Evolutionary conservation across 2,888 invertebrate species (phyloP), one percentile per base, ranked within the genome.

Genomic region (Nyleta sp.): DNA sequence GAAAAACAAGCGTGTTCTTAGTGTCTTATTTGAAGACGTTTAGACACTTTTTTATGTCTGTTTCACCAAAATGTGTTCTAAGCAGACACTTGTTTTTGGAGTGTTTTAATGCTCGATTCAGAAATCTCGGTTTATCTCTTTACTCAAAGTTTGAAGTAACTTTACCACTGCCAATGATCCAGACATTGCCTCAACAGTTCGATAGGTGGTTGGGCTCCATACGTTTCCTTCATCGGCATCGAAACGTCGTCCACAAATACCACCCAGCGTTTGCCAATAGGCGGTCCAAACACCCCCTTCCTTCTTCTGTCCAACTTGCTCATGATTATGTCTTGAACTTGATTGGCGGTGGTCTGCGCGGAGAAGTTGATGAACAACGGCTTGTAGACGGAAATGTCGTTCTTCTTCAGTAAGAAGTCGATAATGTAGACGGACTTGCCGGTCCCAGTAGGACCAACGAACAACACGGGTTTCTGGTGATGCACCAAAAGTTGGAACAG

Each of bases 231-330:
- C 24, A 93, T 93, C 0, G 97, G 97, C 96, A 97, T 96, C 88
- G 96, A 97, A 90, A 97, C 93, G 88, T 97, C 97, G 87, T 97
- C 97, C 55, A 97, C 94, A 89, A 97, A 97, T 81, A 97, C 94
- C 28, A 97, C 92, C 0, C 75, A 81, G 0, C 85, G 80, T 6
- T 92, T 92, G 0, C 95, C 96, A 0, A 95, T 96, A 10, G 95
- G 93, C 0, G 97, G 95, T 0, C 96, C 96, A 87, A 94, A 96
- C 78, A 94, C 93, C 60, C 95, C 95, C 88, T 95, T 94, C 83
- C 95, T 92, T 82, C 93, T 92, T 89, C 95, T 95, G 28, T 93
- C 92, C 73, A 96, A 86, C 87, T 95, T 95, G 0, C 95, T 94
- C 76, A 95, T 91, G 4, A 96, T 92, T 68, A 95, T 91, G n/a